Evolutionary conservation across 1,140 invertebrate species (phyloP).

Genomic region (Drosophila suzukii): DNA sequence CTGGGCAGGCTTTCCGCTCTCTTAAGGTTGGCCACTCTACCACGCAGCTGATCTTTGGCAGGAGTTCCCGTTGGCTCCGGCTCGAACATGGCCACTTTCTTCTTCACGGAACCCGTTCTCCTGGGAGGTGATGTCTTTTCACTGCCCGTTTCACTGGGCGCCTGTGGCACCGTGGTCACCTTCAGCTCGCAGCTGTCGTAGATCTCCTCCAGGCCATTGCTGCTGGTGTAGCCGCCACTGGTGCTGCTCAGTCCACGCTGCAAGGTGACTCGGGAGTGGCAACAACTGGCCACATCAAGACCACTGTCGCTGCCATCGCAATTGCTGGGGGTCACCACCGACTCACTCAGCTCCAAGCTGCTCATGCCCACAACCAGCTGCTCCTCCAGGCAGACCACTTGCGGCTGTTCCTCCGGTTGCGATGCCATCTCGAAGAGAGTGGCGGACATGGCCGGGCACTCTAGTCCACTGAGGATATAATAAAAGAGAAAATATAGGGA

Average conservation of each 20-base stretch:
- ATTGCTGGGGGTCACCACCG: constrained; percentile 44
- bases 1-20: constrained; percentile 86
- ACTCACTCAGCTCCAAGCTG: constrained; percentile 64
- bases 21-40: constrained; percentile 72
- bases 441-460: constrained; percentile 60
- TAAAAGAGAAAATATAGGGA: not conserved
- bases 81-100: constrained; percentile 81
- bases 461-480: constrained; percentile 20
- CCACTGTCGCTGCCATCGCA: constrained; percentile 91
- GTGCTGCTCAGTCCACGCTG: constrained; percentile 86
- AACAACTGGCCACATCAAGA: constrained; percentile 88
- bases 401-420: constrained; percentile 45
- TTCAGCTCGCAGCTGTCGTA: constrained; percentile 89
- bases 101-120: constrained; percentile 64
- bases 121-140: constrained; percentile 84
- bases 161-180: constrained; percentile 85
- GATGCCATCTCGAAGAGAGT: constrained; percentile 68
- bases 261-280: constrained; percentile 58
- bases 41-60: constrained; percentile 52
- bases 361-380: constrained; percentile 62
- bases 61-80: constrained; percentile 47
- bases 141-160: constrained; percentile 89
- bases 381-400: constrained; percentile 39
- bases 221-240: constrained; percentile 88
- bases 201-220: constrained; percentile 86